phyloP scores from a whole-genome alignment of 2,888 invertebrate genomes.

The Peribatodes rhomboidaria region DNA sequence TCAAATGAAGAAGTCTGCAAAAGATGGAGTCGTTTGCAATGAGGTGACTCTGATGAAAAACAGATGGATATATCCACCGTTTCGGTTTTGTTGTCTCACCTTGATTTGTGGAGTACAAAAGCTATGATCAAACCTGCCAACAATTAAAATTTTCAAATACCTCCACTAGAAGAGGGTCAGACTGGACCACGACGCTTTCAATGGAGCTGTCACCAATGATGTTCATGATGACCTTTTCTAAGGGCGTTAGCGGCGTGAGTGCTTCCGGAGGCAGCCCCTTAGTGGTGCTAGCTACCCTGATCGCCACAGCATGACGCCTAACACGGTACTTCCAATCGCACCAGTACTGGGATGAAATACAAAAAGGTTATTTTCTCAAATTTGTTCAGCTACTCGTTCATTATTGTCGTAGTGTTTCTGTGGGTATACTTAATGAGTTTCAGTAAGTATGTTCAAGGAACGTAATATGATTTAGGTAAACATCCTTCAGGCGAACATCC shows the following conservation, averaged over 20 bases:
- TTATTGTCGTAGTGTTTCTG: too few relatives aligned
- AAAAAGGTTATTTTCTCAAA: too few relatives aligned
- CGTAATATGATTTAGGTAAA: too few relatives aligned
- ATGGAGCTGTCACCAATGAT: conserved; percentile 65
- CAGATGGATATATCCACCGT: too few relatives aligned
- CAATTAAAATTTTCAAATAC: conserved; percentile 7
- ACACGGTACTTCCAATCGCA: conserved; percentile 76
- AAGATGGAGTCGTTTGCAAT: too few relatives aligned
- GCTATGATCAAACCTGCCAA: fast-evolving
- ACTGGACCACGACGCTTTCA: conserved; percentile 63
- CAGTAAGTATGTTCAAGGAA: too few relatives aligned
- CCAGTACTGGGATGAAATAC: conserved; percentile 65
- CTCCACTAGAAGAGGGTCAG: conserved; percentile 63
- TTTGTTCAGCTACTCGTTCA: too few relatives aligned
- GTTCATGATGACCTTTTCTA: conserved; percentile 65
- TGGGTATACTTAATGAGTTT: too few relatives aligned
- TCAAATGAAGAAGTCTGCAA: too few relatives aligned
- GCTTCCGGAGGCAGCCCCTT: conserved; percentile 59
- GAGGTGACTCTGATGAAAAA: not conserved
- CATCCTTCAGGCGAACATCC: too few relatives aligned
- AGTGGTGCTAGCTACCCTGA: conserved; percentile 59
- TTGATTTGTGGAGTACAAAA: too few relatives aligned
- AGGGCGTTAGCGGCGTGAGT: conserved; percentile 54
- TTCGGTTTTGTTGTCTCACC: too few relatives aligned
- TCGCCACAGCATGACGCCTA: conserved; percentile 64